These are phyloP conservation scores for Helicoverpa armigera DNA, from an alignment of 1,140 invertebrate species.

Conservation along the genomic window DNA sequence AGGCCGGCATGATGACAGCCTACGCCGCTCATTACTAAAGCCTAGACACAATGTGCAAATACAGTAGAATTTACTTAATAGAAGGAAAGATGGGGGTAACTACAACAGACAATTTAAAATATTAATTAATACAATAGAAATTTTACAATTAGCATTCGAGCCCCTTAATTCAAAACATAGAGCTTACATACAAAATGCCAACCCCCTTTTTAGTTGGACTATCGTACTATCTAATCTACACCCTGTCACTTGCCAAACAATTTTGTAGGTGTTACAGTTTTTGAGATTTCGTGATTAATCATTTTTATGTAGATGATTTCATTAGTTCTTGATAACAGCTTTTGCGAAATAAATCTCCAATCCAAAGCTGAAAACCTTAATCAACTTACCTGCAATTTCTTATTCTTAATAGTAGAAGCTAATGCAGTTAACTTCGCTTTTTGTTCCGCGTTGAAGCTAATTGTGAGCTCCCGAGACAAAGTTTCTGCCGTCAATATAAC, in stretches of 20 bases:
- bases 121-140: too few species aligned
- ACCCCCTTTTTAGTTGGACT: too few species aligned
- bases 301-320: too few species aligned
- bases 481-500: constrained; percentile 89
- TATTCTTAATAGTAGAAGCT: constrained; percentile 87
- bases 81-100: not conserved
- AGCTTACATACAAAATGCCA: too few species aligned
- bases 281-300: too few species aligned
- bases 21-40: constrained; percentile 88
- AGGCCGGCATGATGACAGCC: constrained; percentile 94
- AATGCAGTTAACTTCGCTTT: constrained; percentile 84
- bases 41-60: constrained; percentile 58
- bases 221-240: too few species aligned
- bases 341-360: not conserved
- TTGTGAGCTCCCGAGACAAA: constrained; percentile 88
- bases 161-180: too few species aligned
- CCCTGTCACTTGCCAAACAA: too few species aligned
- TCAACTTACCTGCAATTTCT: constrained; percentile 87
- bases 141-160: too few species aligned
- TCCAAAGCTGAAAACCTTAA: not conserved
- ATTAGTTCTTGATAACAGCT: not conserved
- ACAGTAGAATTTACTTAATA: not conserved
- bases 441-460: constrained; percentile 86
- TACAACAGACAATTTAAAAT: too few species aligned
- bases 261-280: too few species aligned